Conservation (phyloP, 2,888 invertebrate genomes). For the Tenthredo scrophulariae region DNA sequence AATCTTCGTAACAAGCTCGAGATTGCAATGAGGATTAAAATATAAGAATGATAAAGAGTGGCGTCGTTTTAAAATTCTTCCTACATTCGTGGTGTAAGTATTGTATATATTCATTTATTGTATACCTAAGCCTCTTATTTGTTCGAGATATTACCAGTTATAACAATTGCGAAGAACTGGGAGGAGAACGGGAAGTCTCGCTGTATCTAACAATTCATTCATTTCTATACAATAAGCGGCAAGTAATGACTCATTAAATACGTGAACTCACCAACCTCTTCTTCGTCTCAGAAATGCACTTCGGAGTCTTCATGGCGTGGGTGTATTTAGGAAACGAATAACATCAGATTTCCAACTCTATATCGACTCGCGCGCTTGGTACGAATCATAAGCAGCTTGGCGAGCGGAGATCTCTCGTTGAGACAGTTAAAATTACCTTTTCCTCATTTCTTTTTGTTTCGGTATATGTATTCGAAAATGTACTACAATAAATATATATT, state of each 20-base stretch:
- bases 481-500: background rate
- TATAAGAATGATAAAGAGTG: background rate
- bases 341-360: background rate
- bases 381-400: conserved; percentile 3
- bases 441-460: background rate
- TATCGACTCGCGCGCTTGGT: background rate
- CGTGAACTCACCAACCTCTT: background rate
- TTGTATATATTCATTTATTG: background rate
- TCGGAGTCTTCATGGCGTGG: background rate
- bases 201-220: conserved; percentile 15
- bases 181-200: background rate
- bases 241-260: conserved; percentile 48
- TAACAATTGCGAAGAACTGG: conserved; percentile 16
- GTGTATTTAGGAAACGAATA: conserved; percentile 11
- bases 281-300: background rate
- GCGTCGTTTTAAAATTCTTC: background rate
- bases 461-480: background rate
- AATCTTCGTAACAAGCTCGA: background rate
- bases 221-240: conserved; percentile 22
- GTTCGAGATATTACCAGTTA: conserved; percentile 27
- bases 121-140: conserved; percentile 32
- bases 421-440: background rate
- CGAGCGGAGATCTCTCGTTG: background rate
- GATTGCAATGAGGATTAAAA: background rate
- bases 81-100: background rate